phyloP scores from a whole-genome alignment of 2,888 invertebrate genomes.

The Calliopum simillimum region DNA sequence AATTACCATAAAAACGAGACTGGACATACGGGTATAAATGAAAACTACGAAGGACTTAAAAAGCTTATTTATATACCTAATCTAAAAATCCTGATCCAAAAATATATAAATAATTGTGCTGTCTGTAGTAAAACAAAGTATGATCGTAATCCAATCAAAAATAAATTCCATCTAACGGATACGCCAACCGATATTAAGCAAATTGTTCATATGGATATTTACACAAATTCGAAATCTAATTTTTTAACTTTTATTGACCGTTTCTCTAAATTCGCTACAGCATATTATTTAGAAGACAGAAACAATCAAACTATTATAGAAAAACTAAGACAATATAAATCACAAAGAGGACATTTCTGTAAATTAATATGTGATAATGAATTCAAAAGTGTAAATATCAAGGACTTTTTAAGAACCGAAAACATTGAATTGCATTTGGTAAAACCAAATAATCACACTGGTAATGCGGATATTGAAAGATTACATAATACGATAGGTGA shows the following conservation, averaged over 20 bases:
- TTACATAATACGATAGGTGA: slow-evolving; percentile 37
- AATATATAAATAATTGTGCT: slow-evolving; percentile 43
- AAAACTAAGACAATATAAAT: slow-evolving; percentile 23
- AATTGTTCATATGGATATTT: slow-evolving; percentile 6
- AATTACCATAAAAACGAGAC: slow-evolving; percentile 44
- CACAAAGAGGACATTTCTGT: slow-evolving; percentile 35
- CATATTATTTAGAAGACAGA: slow-evolving; percentile 16
- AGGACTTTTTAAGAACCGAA: slow-evolving; percentile 20
- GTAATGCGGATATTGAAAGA: slow-evolving; percentile 34
- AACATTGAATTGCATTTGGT: slow-evolving; percentile 35
- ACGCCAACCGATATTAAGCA: not conserved
- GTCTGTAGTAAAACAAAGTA: slow-evolving; percentile 36
- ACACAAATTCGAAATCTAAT: not conserved
- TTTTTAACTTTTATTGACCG: not conserved
- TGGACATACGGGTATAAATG: slow-evolving; percentile 41
- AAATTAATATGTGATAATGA: slow-evolving; percentile 32
- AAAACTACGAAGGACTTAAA: slow-evolving; percentile 41
- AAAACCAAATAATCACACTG: slow-evolving; percentile 38
- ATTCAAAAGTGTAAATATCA: slow-evolving; percentile 29
- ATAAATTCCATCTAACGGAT: slow-evolving; percentile 8
- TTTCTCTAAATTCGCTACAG: slow-evolving; percentile 8
- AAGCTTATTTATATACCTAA: slow-evolving; percentile 39
- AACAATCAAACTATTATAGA: slow-evolving; percentile 11
- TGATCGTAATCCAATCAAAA: slow-evolving; percentile 33
- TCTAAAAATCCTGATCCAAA: slow-evolving; percentile 38